Evolutionary conservation across 2,797 vertebrate species (phyloP).

Genomic region (Babyrousa celebensis): DNA sequence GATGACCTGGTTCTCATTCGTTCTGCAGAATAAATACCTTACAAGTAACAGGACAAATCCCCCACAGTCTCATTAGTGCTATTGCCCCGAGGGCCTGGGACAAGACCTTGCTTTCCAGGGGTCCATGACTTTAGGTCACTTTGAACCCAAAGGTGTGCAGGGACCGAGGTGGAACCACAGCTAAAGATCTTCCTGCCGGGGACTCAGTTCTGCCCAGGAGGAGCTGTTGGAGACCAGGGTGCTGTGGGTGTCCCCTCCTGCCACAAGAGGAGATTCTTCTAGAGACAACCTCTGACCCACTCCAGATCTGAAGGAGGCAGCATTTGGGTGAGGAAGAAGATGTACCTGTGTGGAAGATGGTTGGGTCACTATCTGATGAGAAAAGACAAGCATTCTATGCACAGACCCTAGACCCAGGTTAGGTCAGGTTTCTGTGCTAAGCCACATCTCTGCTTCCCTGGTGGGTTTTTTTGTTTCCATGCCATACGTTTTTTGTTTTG

Average conservation of each 20-base stretch:
- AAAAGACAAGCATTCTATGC: neutral
- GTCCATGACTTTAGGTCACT: neutral
- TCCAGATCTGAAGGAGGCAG: neutral
- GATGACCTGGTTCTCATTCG: neutral
- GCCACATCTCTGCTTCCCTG: neutral
- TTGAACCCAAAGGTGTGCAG: neutral
- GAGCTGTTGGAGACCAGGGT: neutral
- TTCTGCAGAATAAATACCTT: neutral
- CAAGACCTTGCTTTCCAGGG: neutral
- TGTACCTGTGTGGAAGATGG: accelerated
- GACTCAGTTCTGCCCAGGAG: neutral
- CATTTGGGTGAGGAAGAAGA: neutral
- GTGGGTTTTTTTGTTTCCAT: too few relatives aligned
- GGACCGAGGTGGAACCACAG: neutral
- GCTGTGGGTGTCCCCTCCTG: neutral
- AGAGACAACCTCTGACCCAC: neutral
- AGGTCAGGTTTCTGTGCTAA: neutral
- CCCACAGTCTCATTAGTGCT: neutral
- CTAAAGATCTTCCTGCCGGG: neutral
- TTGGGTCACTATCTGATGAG: neutral
- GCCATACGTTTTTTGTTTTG: too few relatives aligned
- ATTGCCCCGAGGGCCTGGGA: neutral
- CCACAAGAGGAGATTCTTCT: neutral
- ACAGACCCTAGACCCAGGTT: neutral
- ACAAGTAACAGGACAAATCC: neutral